A percentile compares a stretch with the other conserved stretches of the same genome.
phyloP scores from a whole-genome alignment of 1,140 invertebrate genomes.

The Protaetia brevitarsis region DNA sequence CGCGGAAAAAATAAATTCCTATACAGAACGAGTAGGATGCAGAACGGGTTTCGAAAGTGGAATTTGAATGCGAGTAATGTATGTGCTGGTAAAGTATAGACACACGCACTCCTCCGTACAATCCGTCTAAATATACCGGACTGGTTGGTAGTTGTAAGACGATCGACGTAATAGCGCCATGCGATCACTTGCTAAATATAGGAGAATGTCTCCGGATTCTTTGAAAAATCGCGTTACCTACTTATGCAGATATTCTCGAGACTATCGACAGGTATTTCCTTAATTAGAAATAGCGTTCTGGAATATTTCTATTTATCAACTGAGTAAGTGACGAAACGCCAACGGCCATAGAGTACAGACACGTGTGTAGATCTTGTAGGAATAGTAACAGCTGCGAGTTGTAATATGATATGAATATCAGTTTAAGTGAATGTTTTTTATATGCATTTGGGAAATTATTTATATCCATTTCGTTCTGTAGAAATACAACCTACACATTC shows the following conservation, averaged over 20 bases:
- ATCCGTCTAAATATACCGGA: neutral
- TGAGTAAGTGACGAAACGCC: too few relatives aligned
- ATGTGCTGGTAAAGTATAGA: neutral
- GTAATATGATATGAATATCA: too few relatives aligned
- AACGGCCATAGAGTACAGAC: too few relatives aligned
- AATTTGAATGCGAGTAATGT: neutral
- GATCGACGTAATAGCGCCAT: neutral
- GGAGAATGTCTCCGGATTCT: neutral
- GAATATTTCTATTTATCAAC: too few relatives aligned
- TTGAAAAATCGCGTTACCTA: neutral
- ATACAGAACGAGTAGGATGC: neutral
- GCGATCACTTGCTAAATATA: conserved; percentile 10
- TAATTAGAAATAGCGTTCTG: too few relatives aligned
- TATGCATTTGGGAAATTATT: too few relatives aligned
- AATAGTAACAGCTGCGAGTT: too few relatives aligned
- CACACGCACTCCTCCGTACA: neutral
- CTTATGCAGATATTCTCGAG: neutral
- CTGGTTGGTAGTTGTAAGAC: neutral
- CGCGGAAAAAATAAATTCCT: neutral
- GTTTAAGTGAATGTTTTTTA: too few relatives aligned
- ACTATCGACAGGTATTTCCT: neutral
- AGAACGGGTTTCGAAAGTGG: conserved; percentile 1
- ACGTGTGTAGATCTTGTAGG: too few relatives aligned
- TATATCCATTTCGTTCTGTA: too few relatives aligned
- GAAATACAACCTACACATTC: too few relatives aligned